Percentiles rank a stretch among this genome's conserved stretches.
Evolutionary conservation across 2,113 vertebrate genomes (phyloP).

Genomic region (Gymnarchus niloticus): DNA sequence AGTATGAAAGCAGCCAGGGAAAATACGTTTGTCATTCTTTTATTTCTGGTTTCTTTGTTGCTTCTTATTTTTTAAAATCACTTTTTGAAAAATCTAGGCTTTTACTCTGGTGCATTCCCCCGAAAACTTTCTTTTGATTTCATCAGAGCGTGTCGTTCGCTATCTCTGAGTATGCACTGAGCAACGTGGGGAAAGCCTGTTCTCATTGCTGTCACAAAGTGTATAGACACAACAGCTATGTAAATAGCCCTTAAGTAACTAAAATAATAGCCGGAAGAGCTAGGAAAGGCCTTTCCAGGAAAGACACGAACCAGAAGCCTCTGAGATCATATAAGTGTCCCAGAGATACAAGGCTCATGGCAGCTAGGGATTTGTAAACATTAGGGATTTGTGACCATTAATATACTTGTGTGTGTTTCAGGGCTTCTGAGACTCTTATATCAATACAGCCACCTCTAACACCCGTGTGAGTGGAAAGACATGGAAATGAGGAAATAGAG

Average conservation of each 20-base stretch:
- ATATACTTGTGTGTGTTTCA: constrained; percentile 26
- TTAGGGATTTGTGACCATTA: neutral
- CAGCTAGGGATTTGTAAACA: neutral
- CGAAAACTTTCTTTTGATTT: neutral
- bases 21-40: neutral
- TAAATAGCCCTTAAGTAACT: neutral
- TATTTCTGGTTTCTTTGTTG: neutral
- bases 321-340: neutral
- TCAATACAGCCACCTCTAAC: constrained; percentile 37
- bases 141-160: neutral
- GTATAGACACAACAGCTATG: neutral
- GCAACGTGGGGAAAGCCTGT: neutral
- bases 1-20: neutral
- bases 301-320: neutral
- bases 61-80: neutral
- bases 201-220: neutral
- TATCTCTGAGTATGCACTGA: no score
- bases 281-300: neutral
- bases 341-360: neutral
- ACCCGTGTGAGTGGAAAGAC: neutral
- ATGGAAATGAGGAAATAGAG: neutral
- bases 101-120: neutral
- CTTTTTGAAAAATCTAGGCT: neutral
- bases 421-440: constrained; percentile 55
- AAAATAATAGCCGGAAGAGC: neutral